These are phyloP conservation scores for Indri indri DNA, from an alignment of 2,113 vertebrate species.

Conservation along the genomic window DNA sequence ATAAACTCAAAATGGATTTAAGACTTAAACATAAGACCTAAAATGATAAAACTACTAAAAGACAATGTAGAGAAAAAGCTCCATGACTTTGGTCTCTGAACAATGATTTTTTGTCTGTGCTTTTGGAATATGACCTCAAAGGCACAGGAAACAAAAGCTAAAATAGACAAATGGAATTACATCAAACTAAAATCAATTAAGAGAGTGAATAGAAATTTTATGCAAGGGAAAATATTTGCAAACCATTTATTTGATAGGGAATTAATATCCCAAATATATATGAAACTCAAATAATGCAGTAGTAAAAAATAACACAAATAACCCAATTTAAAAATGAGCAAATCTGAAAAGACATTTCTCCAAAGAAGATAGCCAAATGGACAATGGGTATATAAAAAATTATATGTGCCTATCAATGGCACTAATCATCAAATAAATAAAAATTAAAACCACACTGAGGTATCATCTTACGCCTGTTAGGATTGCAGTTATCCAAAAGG, in stretches of 20 bases:
- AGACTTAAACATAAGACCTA: not conserved
- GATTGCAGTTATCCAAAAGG: not conserved
- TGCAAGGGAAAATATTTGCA: not conserved
- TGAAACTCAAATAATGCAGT: not conserved
- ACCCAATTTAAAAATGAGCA: not conserved
- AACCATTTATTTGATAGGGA: not conserved
- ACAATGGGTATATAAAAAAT: not conserved
- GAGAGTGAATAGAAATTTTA: not conserved
- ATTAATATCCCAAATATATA: not conserved
- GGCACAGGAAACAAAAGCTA: not conserved
- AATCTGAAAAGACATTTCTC: not conserved
- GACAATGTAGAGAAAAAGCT: not conserved
- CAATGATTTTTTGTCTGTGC: not conserved
- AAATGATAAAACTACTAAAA: not conserved
- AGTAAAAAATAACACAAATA: not conserved
- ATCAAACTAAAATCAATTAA: not conserved
- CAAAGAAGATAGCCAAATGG: not conserved
- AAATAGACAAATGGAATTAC: not conserved
- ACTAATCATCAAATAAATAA: not conserved
- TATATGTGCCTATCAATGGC: not conserved
- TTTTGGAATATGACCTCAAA: not conserved
- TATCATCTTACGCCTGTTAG: not conserved
- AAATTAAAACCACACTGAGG: not conserved
- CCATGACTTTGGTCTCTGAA: not conserved
- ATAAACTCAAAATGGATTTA: not conserved